Evolutionary conservation across 2,888 invertebrate genomes (phyloP).

Genomic region (Ernsta delagoae): DNA sequence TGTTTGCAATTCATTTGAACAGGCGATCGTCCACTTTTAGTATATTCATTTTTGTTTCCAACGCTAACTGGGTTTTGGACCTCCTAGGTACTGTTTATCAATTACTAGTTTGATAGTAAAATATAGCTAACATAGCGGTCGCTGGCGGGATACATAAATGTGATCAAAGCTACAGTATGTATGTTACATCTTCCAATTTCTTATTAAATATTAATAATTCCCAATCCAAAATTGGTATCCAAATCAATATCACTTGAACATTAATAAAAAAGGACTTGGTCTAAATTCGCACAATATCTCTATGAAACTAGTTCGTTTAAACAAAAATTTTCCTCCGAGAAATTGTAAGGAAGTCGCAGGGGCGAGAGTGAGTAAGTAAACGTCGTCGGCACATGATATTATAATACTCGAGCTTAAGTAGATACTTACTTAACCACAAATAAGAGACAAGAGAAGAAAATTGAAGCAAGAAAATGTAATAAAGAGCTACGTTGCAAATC

Average conservation of each 20-base stretch:
- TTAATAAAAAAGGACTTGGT: constrained; percentile 30
- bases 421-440: constrained; percentile 15
- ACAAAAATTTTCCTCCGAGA: constrained; percentile 66
- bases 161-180: no score
- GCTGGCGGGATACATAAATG: no score
- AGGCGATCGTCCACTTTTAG: constrained; percentile 78
- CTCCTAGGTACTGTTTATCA: constrained; percentile 48
- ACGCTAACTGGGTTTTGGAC: constrained; percentile 64
- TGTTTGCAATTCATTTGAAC: constrained; percentile 83
- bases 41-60: constrained; percentile 67
- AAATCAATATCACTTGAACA: constrained; percentile 26
- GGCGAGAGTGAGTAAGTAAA: constrained; percentile 63
- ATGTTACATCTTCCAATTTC: no score
- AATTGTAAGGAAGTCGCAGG: constrained; percentile 70
- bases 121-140: no score
- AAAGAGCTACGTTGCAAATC: neutral
- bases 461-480: constrained; percentile 1
- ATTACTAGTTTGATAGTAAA: neutral
- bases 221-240: no score
- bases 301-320: constrained; percentile 36
- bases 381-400: constrained; percentile 71
- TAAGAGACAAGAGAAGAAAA: constrained; percentile 1
- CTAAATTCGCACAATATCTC: constrained; percentile 29
- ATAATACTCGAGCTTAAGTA: constrained; percentile 43
- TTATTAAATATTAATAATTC: no score